Evolutionary conservation across 2,113 vertebrate species (phyloP).

Genomic region (Pandion haliaetus): DNA sequence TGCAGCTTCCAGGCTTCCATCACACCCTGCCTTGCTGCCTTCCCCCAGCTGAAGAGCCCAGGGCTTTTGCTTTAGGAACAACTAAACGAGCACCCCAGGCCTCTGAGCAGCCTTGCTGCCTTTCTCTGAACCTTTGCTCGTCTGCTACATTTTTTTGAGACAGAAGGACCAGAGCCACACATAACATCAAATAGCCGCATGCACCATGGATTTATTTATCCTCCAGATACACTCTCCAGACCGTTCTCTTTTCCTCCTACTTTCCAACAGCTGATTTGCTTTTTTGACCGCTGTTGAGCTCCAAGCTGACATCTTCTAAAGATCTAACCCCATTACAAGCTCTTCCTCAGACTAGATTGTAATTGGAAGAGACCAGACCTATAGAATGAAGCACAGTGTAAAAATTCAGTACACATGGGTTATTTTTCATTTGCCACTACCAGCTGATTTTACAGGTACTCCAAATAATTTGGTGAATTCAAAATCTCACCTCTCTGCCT

Average conservation of each 20-base stretch:
- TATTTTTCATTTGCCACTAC: neutral
- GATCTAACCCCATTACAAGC: neutral
- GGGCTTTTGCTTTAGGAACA: neutral
- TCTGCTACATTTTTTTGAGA: neutral
- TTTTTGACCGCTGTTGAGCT: neutral
- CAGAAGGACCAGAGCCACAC: neutral
- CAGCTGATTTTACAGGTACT: neutral
- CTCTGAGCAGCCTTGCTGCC: neutral
- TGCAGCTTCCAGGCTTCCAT: neutral
- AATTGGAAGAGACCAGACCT: neutral
- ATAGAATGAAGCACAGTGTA: neutral
- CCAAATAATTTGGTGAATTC: neutral
- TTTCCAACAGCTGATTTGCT: neutral
- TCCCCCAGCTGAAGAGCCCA: neutral
- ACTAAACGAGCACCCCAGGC: neutral
- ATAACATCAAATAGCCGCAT: neutral
- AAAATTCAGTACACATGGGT: neutral
- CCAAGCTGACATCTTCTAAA: neutral
- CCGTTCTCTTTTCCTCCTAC: neutral
- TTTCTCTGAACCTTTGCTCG: neutral
- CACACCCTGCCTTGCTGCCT: neutral
- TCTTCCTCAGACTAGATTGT: neutral
- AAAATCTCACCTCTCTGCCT: neutral
- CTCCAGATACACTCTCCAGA: fast-evolving
- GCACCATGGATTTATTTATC: neutral